Conservation (phyloP, 2,888 invertebrate species). For the Watsonalla cultraria region DNA sequence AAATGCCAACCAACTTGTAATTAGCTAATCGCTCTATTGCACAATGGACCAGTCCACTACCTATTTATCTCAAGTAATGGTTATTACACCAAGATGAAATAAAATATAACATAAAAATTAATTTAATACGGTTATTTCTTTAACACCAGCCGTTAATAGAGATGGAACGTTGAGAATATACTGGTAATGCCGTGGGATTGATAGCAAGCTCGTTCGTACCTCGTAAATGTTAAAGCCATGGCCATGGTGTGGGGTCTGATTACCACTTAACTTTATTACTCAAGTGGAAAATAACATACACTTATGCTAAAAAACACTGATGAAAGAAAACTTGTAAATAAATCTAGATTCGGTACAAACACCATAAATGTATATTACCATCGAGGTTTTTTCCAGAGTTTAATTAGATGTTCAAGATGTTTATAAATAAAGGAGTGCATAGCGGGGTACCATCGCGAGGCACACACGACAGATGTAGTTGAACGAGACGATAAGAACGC, state of each 20-base stretch:
- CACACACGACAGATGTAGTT: no score
- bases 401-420: no score
- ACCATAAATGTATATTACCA: no score
- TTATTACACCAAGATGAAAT: slow-evolving; percentile 24
- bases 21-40: slow-evolving; percentile 44
- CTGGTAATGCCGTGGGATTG: neutral
- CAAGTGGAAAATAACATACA: no score
- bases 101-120: slow-evolving; percentile 30
- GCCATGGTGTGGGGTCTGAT: neutral
- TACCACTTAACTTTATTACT: no score
- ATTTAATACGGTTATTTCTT: slow-evolving; percentile 24
- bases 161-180: neutral
- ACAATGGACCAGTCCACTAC: slow-evolving; percentile 29
- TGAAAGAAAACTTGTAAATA: no score
- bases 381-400: no score
- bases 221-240: neutral
- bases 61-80: slow-evolving; percentile 22
- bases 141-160: slow-evolving; percentile 13
- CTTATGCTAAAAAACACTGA: no score
- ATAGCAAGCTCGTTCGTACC: neutral
- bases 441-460: no score
- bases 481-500: no score
- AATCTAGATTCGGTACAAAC: no score
- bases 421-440: no score
- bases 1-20: slow-evolving; percentile 27